Conservation (phyloP, 2,113 vertebrate genomes). For the Pelvicachromis taeniatus region DNA sequence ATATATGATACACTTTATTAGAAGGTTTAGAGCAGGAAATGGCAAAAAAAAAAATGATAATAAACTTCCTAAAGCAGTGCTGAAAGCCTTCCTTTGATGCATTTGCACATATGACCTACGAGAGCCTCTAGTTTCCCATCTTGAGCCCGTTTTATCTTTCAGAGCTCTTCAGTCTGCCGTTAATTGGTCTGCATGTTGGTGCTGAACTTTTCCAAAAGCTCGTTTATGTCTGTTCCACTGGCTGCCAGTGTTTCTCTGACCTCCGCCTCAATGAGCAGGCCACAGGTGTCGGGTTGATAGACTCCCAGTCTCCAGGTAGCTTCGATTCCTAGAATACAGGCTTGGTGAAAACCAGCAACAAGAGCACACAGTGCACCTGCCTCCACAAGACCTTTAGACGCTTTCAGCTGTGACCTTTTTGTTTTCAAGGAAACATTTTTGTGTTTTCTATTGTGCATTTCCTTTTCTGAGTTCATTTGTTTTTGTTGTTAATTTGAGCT, state of each 20-base stretch:
- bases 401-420: neutral
- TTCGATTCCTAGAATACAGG: neutral
- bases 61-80: neutral
- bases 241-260: neutral
- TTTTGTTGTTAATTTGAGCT: neutral
- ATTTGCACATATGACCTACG: neutral
- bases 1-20: neutral
- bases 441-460: neutral
- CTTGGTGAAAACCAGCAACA: neutral
- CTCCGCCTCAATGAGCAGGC: conserved; percentile 13
- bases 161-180: neutral
- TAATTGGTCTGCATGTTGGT: neutral
- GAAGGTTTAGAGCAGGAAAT: neutral
- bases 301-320: neutral
- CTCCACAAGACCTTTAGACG: neutral
- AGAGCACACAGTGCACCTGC: neutral
- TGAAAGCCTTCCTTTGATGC: neutral
- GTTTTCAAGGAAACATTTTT: neutral
- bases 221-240: neutral
- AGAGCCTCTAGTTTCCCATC: neutral
- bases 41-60: neutral
- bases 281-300: conserved; percentile 43
- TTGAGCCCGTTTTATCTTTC: neutral
- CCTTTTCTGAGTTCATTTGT: neutral
- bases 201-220: neutral